A percentile compares a stretch with the other conserved stretches of the same genome.
phyloP scores from a whole-genome alignment of 2,113 vertebrate species.

The Mastomys coucha region DNA sequence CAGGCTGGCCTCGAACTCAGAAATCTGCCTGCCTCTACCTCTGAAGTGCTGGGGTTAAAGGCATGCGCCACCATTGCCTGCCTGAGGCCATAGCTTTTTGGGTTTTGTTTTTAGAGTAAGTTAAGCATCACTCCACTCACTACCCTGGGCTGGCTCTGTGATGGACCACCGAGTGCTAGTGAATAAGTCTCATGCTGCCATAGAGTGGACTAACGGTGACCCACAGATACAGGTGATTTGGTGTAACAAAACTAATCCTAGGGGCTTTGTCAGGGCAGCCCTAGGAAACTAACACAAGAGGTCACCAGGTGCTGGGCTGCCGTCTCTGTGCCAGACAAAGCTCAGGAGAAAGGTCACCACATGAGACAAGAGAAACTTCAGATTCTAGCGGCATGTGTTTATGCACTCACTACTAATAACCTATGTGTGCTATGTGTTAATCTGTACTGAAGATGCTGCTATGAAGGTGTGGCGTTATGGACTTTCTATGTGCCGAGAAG shows the following conservation, averaged over 20 bases:
- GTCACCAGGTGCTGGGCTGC: not conserved
- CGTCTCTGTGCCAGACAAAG: not conserved
- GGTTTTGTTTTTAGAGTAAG: too few relatives aligned
- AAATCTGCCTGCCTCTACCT: too few relatives aligned
- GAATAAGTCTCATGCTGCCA: not conserved
- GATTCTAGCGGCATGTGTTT: not conserved
- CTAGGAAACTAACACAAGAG: not conserved
- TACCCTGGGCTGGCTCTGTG: not conserved
- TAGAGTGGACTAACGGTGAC: not conserved
- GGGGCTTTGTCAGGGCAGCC: not conserved
- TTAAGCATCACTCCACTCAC: not conserved
- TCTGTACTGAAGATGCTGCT: not conserved
- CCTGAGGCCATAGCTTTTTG: not conserved
- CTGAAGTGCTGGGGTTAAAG: too few relatives aligned
- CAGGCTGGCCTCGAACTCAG: too few relatives aligned
- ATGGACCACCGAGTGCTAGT: not conserved
- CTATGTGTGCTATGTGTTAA: not conserved
- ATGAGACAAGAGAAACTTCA: not conserved
- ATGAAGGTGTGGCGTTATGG: not conserved
- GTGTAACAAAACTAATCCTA: not conserved
- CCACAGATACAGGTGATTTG: not conserved
- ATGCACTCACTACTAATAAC: not conserved
- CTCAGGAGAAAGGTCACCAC: not conserved
- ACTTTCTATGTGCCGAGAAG: not conserved
- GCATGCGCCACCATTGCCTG: too few relatives aligned